These are phyloP conservation scores for Halocynthia aurantium DNA, from an alignment of 23 tunicate genomes.

Conservation along the genomic window DNA sequence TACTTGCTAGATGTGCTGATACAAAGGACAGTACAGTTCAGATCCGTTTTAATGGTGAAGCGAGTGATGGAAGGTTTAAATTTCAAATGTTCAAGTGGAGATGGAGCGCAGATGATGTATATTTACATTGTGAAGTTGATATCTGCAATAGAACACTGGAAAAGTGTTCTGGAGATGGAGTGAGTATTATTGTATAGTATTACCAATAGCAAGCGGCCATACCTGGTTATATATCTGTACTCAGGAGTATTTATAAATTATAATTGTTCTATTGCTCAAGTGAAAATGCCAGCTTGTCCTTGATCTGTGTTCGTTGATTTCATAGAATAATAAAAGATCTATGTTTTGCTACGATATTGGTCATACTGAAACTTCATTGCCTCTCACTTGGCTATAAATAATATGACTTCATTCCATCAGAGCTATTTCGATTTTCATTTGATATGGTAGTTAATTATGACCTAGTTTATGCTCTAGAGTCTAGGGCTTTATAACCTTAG, in stretches of 20 bases:
- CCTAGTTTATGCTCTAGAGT: too few species aligned
- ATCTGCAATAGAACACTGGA: conserved; percentile 80
- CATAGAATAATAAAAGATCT: not conserved
- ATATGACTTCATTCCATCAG: too few species aligned
- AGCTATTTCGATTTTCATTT: too few species aligned
- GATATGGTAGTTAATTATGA: too few species aligned
- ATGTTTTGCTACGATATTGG: not conserved
- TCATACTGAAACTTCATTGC: not conserved
- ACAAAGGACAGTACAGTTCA: conserved; percentile 69
- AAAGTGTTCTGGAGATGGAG: conserved; percentile 59
- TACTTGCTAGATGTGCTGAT: conserved; percentile 50
- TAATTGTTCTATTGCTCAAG: not conserved
- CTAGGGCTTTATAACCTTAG: too few species aligned
- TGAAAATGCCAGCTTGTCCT: not conserved
- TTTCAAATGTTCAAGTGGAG: conserved; percentile 99
- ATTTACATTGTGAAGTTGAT: conserved; percentile 92
- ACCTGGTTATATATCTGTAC: not conserved
- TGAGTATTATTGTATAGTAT: conserved; percentile 15
- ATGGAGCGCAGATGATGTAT: conserved; percentile 87
- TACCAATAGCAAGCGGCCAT: not conserved
- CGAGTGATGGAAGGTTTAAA: conserved; percentile 42
- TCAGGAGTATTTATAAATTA: not conserved
- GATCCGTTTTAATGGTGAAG: conserved; percentile 65
- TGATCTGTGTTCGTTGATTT: not conserved
- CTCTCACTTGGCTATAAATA: too few species aligned